Base-by-base conservation (phyloP, 2,113 vertebrate genomes). In the Peromyscus leucopus region DNA sequence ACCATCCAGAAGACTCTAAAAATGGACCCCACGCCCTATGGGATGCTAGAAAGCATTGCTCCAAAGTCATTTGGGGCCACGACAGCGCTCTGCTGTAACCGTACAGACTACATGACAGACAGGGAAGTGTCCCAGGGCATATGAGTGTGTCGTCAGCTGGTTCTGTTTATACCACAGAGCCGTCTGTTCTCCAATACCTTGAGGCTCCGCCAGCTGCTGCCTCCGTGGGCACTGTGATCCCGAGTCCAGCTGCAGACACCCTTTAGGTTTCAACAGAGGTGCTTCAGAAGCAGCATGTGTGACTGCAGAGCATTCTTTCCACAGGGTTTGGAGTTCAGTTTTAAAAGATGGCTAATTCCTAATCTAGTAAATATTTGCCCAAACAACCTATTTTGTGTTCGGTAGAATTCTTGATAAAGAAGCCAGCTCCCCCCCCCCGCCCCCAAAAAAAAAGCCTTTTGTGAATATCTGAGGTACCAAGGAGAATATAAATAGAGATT, bases 311-410 rank as follows among this genome's bases (percentile, higher is more conserved):
- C 55, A 46, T 76, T 65, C 95, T 87, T 31, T 69, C 39, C 48
- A 33, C 31, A n/a, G 42, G n/a, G 63, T 46, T 88, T 48, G 80
- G 61, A 94, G 33, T 91, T 90, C 84, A 84, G 28, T 21, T 93
- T 86, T 94, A 33, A 78, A 92, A 89, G 86, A 90, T 63, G 36
- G 24, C 93, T 31, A 93, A 61, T 75, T 84, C 26, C n/a, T 87
- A 85, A 61, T n/a, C n/a, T 19, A 21, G 74, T 86, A 48, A 31
- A 7, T 85, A 46, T 61, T 94, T 6, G 33, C 87, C 22, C 71
- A 39, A 84, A 79, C 75, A 85, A 48, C 42, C 36, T 86, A 4
- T 12, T 2, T 75, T 75, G 42, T 28, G 69, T n/a, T 46, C 8
- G 51, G 55, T 82, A 19, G 46, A 71, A 87, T 89, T 90, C 89